Evolutionary conservation across 1,140 invertebrate genomes (phyloP), one percentile per base, ranked within the genome.

Genomic region (Diabrotica virgifera): DNA sequence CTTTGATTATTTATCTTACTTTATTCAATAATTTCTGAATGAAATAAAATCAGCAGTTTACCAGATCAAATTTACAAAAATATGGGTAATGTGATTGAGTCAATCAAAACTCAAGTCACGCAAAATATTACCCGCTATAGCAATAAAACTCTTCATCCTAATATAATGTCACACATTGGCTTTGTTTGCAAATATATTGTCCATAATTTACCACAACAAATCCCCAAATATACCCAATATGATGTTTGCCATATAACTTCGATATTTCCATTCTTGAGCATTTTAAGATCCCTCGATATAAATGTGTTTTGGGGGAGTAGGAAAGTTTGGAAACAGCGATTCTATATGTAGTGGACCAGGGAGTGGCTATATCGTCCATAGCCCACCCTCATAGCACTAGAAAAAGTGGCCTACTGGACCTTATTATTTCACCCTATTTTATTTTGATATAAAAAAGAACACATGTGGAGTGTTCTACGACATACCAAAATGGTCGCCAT

Each of bases 201-300:
- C 66, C 64, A 68, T 68, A 68, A 68, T 68, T 68, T 64, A 68
- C 66, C 66, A 64, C 64, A 55, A 58, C 63, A 68, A 68, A 68
- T 68, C 66, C 66, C 66, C 58, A 68, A 68, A 68, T 64, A 64
- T 58, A 68, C 60, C 66, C 66, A 68, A 68, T 68, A 68, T 68
- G 66, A 62, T 68, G 66, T 68, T 64, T 59, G 66, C 9, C 24
- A 60, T 57, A 51, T 57, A 62, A 58, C 55, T 51, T 24, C 13
- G 36, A 56, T 58, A 68, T 68, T 68, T 68, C 62, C 66, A 68
- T 68, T 68, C 64, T 68, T 68, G 66, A 68, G 62, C 64, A 62
- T 55, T 63, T 24, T 52, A 35, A 63, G 66, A 64, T 68, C 66
- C 66, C 62, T n/a, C n/a, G 50, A 64, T 60, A 68, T 68, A 68